Percentiles rank a stretch among this genome's conserved stretches.
Evolutionary conservation across 2,888 invertebrate genomes (phyloP).

Genomic region (Cheilosia variabilis): DNA sequence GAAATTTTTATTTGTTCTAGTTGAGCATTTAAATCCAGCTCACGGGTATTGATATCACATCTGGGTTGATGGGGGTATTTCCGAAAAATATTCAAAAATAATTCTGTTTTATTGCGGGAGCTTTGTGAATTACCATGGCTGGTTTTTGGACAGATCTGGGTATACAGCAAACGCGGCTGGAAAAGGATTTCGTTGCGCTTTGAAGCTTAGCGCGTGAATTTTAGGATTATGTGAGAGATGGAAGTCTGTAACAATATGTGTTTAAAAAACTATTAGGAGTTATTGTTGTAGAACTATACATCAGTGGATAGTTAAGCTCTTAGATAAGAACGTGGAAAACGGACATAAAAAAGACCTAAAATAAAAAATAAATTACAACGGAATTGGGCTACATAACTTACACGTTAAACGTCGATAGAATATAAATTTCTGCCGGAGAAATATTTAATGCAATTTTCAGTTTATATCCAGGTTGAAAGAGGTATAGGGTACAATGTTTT

Average conservation of each 20-base stretch:
- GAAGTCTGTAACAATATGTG: not conserved
- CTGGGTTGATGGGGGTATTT: not conserved
- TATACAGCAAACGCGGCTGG: not conserved
- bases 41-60: conserved; percentile 28
- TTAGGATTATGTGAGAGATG: not conserved
- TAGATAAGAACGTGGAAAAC: too few species aligned
- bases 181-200: not conserved
- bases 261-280: not conserved
- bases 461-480: too few species aligned
- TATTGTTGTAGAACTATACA: too few species aligned
- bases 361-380: too few species aligned
- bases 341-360: too few species aligned
- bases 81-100: conserved; percentile 1
- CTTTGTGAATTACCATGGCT: conserved; percentile 1
- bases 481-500: too few species aligned
- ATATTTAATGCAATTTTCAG: too few species aligned
- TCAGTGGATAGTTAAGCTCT: not conserved
- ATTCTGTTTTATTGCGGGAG: conserved; percentile 15
- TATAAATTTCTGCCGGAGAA: too few species aligned
- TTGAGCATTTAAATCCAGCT: not conserved
- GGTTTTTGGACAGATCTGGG: conserved; percentile 13
- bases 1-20: conserved; percentile 14
- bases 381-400: too few species aligned
- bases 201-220: not conserved
- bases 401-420: too few species aligned